Percentiles rank a stretch among this genome's conserved stretches.
These are phyloP conservation scores for Berghia stephanieae DNA, from an alignment of 1,140 invertebrate species.

Conservation along the genomic window DNA sequence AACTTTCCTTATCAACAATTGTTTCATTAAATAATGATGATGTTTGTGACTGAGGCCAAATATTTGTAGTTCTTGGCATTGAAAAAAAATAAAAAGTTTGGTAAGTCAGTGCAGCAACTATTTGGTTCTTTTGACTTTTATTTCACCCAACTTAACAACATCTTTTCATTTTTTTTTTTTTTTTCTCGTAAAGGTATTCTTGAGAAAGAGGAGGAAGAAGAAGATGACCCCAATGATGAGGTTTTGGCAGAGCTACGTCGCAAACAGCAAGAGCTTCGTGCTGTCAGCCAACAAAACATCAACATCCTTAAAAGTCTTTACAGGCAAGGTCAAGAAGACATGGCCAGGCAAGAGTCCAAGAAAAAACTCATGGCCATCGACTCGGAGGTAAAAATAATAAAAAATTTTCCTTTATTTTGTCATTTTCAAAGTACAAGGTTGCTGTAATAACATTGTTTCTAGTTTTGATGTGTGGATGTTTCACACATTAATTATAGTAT, in stretches of 20 bases:
- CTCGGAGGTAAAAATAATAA: constrained; percentile 71
- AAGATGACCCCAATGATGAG: constrained; percentile 78
- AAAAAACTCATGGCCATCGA: constrained; percentile 77
- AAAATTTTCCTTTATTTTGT: not conserved
- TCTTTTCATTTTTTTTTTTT: too few species aligned
- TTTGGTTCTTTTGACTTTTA: too few species aligned
- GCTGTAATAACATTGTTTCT: not conserved
- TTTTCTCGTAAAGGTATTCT: constrained; percentile 51
- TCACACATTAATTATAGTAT: not conserved
- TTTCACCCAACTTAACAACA: too few species aligned
- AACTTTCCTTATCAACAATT: too few species aligned
- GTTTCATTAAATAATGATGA: not conserved
- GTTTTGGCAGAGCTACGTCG: constrained; percentile 83
- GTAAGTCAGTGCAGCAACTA: not conserved
- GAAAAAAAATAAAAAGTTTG: not conserved
- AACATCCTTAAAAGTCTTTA: constrained; percentile 73
- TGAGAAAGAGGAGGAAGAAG: constrained; percentile 59
- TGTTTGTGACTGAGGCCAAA: not conserved
- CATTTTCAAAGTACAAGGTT: too few species aligned
- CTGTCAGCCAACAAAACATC: constrained; percentile 77
- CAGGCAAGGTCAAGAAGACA: constrained; percentile 58
- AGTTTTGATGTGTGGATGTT: not conserved
- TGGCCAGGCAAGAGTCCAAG: constrained; percentile 74
- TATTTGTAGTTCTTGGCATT: not conserved
- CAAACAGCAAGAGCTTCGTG: constrained; percentile 82